A percentile compares a stretch with the other conserved stretches of the same genome.
Conservation (phyloP, 2,797 vertebrate genomes). For the Pseudopleuronectes americanus region DNA sequence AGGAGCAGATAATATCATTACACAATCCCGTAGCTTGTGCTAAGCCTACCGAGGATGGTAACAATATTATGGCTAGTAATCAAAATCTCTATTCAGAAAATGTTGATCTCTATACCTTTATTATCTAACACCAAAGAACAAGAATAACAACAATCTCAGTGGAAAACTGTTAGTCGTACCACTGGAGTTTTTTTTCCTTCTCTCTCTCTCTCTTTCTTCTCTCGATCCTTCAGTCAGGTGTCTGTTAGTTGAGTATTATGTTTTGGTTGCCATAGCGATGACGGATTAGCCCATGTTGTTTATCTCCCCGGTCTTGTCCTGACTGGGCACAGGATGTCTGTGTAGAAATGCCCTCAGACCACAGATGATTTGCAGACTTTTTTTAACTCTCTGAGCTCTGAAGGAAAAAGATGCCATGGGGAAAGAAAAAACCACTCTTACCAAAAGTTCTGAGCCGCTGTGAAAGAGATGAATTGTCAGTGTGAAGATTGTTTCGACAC, state of each 20-base stretch:
- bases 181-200: not conserved
- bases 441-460: not conserved
- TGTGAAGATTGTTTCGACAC: conserved; percentile 51
- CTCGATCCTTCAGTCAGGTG: conserved; percentile 53
- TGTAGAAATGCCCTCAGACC: conserved; percentile 36
- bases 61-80: too few species aligned
- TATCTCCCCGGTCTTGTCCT: conserved; percentile 60
- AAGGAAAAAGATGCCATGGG: not conserved
- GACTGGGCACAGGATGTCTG: conserved; percentile 43
- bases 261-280: conserved; percentile 67
- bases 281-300: conserved; percentile 67
- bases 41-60: too few species aligned
- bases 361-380: not conserved
- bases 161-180: not conserved
- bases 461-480: conserved; percentile 56
- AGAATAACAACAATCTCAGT: not conserved
- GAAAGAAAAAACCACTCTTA: conserved; percentile 3
- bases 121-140: too few species aligned
- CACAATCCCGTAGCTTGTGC: too few species aligned
- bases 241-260: conserved; percentile 53
- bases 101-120: too few species aligned
- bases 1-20: too few species aligned
- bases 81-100: too few species aligned
- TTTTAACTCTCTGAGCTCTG: not conserved
- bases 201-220: conserved; percentile 20